Evolutionary conservation across 2,888 invertebrate genomes (phyloP), one percentile per base, ranked within the genome.

Genomic region (Drosophila lacicola): DNA sequence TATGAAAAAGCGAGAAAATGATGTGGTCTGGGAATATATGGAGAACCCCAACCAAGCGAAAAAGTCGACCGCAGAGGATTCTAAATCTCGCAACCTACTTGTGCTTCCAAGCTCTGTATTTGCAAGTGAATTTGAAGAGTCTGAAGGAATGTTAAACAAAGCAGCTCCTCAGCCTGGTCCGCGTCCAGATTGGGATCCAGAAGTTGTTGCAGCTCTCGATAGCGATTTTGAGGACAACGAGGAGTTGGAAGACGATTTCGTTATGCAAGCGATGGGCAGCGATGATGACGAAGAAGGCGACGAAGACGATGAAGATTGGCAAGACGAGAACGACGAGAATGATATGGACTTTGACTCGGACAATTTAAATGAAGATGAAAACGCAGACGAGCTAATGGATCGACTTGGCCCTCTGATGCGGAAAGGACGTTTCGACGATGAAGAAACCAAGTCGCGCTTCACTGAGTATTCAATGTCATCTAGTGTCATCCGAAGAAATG

Each of bases 391-490:
- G 60, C 60, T 92, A 5, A 89, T 90, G 54, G 92, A 93, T 58
- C 90, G 91, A 0, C 87, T 93, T 4, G 92, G 90, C 0, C 93
- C 93, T 10, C 92, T 94, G 77, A 80, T 90, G 81, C 79, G 90
- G 2, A 91, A 93, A 54, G 93, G 93, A 10, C 92, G 93, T 0
- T 93, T 92, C 62, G 82, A 80, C 11, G 78, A 84, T 37, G 96
- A 96, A 80, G 97, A 98, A 91, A 96, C 96, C 0, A 97, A 96
- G 90, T 97, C 98, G 0, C 94, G 96, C 9, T 98, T 98, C 92
- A 98, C 98, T 0, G 96, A 97, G 83, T 98, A 98, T 92, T 98
- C 98, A 0, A 96, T 98, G 96, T 96, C 96, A 0, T 98, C 98
- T 33, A 98, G 98, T 78, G 96, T 98, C 1, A 96, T 98, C 25